A percentile compares a stretch with the other conserved stretches of the same genome.
These are phyloP conservation scores for Dicranocentrus wangi DNA, from an alignment of 2,888 invertebrate species.

Conservation along the genomic window DNA sequence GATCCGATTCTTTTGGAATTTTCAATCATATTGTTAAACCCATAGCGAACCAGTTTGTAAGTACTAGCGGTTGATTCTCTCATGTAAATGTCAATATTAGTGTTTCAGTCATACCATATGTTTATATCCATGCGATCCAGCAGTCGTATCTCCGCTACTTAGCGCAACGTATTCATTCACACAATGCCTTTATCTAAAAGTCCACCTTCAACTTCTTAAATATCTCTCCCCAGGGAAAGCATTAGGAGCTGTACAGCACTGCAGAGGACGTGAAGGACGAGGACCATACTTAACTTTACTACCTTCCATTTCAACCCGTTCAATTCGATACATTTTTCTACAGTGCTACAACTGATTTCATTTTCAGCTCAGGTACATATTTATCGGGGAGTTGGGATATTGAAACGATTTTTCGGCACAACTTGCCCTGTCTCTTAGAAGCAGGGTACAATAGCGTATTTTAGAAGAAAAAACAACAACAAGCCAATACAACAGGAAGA, in stretches of 20 bases:
- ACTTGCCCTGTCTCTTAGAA: not conserved
- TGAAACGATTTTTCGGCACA: too few species aligned
- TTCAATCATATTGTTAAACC: too few species aligned
- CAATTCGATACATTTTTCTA: slow-evolving; percentile 17
- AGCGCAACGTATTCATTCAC: too few species aligned
- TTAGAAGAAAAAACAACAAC: slow-evolving; percentile 40
- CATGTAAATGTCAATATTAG: too few species aligned
- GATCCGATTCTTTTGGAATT: too few species aligned
- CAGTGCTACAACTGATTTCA: slow-evolving; percentile 10
- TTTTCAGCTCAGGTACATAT: slow-evolving; percentile 49
- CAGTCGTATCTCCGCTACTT: too few species aligned
- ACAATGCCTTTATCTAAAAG: slow-evolving; percentile 30
- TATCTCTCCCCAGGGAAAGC: slow-evolving; percentile 55
- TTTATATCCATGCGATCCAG: too few species aligned
- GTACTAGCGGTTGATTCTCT: too few species aligned
- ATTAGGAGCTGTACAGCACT: slow-evolving; percentile 27
- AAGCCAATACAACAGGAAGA: slow-evolving; percentile 31
- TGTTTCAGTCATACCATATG: too few species aligned
- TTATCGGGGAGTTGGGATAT: too few species aligned
- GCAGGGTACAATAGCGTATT: slow-evolving; percentile 2
- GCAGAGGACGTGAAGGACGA: slow-evolving; percentile 11
- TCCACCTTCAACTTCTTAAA: slow-evolving; percentile 46
- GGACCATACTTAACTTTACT: slow-evolving; percentile 5
- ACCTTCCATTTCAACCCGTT: slow-evolving; percentile 17
- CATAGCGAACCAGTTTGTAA: too few species aligned